phyloP scores from a whole-genome alignment of 2,888 invertebrate genomes.

The Agrochola litura region DNA sequence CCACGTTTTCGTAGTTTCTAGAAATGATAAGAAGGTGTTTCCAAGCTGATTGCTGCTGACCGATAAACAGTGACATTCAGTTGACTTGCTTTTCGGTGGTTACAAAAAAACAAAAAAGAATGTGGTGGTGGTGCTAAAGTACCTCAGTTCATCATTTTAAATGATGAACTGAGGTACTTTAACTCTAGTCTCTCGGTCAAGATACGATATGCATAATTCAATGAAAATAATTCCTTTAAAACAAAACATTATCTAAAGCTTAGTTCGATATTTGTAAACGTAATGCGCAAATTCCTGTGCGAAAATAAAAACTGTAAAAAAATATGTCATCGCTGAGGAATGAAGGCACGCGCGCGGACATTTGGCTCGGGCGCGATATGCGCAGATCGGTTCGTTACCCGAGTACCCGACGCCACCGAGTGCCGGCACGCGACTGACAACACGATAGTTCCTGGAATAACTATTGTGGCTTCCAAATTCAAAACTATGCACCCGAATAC shows the following conservation, averaged over 20 bases:
- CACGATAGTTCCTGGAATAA: constrained; percentile 55
- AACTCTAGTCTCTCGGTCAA: not conserved
- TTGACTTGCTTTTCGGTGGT: not conserved
- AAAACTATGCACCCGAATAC: constrained; percentile 35
- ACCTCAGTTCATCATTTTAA: not conserved
- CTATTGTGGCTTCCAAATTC: constrained; percentile 40
- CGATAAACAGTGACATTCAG: constrained; percentile 21
- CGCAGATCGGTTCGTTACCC: constrained; percentile 58
- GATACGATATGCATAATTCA: constrained; percentile 3
- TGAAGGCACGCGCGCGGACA: constrained; percentile 42
- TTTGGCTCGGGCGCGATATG: constrained; percentile 63
- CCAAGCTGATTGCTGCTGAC: not conserved
- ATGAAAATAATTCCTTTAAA: not conserved
- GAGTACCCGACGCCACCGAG: constrained; percentile 43
- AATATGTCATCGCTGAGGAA: constrained; percentile 59
- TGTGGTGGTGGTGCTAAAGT: too few species aligned
- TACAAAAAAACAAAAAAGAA: too few species aligned
- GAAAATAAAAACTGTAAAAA: constrained; percentile 51
- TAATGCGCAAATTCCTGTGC: constrained; percentile 39
- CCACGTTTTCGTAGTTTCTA: not conserved
- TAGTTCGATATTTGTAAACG: constrained; percentile 12
- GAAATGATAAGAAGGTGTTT: not conserved
- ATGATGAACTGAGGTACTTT: not conserved
- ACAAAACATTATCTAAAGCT: constrained; percentile 18
- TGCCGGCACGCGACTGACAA: constrained; percentile 53